Base-by-base conservation (phyloP, 35 echinoderm and acorn worm species). In the Chiridota heheva region DNA sequence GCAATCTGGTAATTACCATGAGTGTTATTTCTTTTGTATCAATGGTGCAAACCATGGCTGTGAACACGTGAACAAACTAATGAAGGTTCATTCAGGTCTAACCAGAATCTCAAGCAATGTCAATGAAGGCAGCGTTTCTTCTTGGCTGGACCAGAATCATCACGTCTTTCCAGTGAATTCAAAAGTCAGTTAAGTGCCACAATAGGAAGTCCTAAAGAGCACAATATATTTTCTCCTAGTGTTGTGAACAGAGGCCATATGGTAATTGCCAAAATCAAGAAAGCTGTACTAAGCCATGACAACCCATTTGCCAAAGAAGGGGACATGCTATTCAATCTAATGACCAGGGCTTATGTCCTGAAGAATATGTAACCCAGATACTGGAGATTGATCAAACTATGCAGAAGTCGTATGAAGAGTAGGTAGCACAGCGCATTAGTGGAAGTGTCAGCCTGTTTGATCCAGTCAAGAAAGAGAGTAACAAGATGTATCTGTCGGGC, bases 221-320 rank as follows among this genome's bases (percentile, higher is more conserved):
- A 60, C 22, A 25, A 33, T 77, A 4, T 36, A 1, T 10, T 77
- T 7, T 5, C 2, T 36, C 28, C 73, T 36, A 58, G 73, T 77
- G 73, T 33, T 10, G 48, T 77, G 48, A 77, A 59, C 18, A 76
- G 29, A 56, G 45, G 57, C n/a, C 72, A 76, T 56, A 28, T 55
- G 4, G 17, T 7, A 22, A 29, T 76, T 36, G 72, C 49, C 72
- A 18, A 12, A 15, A 74, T 74, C 16, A 74, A 74, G 46, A 16
- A 32, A 22, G 69, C 73, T 2, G 59, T 77, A 57, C 73, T 58
- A 24, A 58, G 73, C 24, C 47, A 33, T 77, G 73, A 53, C 45
- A 77, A 58, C 25, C 73, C 73, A 77, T 57, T 77, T 24, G 26
- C 73, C 13, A 35, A 13, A 40, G 73, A 77, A 35, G 53, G 73